Evolutionary conservation across 1,140 invertebrate species (phyloP).

Genomic region (Drosophila ironensis): DNA sequence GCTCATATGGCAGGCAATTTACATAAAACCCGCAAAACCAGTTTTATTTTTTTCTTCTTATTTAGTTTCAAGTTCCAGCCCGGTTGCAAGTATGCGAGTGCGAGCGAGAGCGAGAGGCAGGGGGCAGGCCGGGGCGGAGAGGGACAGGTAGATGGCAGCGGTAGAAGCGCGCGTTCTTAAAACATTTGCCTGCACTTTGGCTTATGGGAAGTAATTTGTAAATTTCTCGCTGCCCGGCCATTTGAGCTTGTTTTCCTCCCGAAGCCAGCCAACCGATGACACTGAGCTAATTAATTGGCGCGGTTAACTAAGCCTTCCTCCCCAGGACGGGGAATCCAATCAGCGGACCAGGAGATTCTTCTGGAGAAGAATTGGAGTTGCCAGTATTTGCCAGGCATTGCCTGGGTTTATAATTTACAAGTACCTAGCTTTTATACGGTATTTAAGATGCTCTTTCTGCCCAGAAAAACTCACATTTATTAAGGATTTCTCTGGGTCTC

Average conservation of each 20-base stretch:
- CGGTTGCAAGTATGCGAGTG: not conserved
- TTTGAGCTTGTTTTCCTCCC: conserved; percentile 9
- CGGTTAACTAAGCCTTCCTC: too few species aligned
- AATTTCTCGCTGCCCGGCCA: conserved; percentile 19
- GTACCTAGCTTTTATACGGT: too few species aligned
- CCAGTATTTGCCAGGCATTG: too few species aligned
- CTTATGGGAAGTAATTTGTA: conserved; percentile 34
- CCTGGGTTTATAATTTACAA: too few species aligned
- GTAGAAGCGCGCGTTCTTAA: conserved; percentile 37
- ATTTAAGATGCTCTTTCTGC: too few species aligned
- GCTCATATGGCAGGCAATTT: conserved; percentile 70
- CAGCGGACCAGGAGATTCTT: too few species aligned
- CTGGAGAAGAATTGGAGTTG: too few species aligned
- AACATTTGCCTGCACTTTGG: conserved; percentile 63
- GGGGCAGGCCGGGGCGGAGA: not conserved
- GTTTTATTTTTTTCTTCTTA: conserved; percentile 51
- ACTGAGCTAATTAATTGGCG: conserved; percentile 26
- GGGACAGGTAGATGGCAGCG: not conserved
- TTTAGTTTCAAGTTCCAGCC: conserved; percentile 43
- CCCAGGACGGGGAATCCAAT: too few species aligned
- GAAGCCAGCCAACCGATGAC: conserved; percentile 10
- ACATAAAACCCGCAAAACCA: conserved; percentile 78
- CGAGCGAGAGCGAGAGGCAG: conserved; percentile 1
- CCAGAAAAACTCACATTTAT: too few species aligned
- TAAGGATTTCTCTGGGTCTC: too few species aligned